Base-by-base conservation (phyloP, 2,888 invertebrate genomes). In the Diplolepis rosae region DNA sequence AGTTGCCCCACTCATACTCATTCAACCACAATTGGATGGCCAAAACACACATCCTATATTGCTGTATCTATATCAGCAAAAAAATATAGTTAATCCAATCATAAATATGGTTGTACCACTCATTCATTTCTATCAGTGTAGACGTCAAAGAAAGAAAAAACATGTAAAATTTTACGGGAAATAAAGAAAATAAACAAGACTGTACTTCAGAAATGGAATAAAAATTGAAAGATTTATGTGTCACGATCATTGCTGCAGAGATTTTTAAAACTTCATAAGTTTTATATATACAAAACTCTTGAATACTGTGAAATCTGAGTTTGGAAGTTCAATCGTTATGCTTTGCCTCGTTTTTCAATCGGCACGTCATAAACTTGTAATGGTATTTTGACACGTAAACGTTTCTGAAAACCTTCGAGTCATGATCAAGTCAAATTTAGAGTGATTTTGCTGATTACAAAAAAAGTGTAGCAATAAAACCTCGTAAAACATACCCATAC, bases 361-460 rank as follows among this genome's bases (percentile, higher is more conserved):
- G 39, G n/a, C 27, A 24, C 39, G 39, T 39, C 39, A 13, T n/a
- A 61, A 45, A n/a, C 61, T 24, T 35, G 35, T 39, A 61, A 39
- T 39, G 24, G 61, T 39, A 61, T 39, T 35, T 61, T 61, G 61
- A 61, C 61, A 61, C 61, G 61, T 61, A 61, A 39, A 61, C 39
- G 24, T 39, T 61, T 61, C 61, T 61, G 61, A 61, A 22, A 61
- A 61, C 39, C 61, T 24, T 24, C 24, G n/a, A 61, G 39, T 61
- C 39, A n/a, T 61, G 61, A 61, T n/a, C n/a, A n/a, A n/a, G n/a
- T n/a, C n/a, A n/a, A n/a, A 61, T 39, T 61, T 35, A 39, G 27
- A 61, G 24, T 39, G 61, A 61, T 61, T 9, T 39, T 24, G 35
- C 39, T 61, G 61, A 61, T 61, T 61, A 39, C 61, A 39, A 61